phyloP scores from a whole-genome alignment of 2,797 vertebrate species.

The Agapornis canus region DNA sequence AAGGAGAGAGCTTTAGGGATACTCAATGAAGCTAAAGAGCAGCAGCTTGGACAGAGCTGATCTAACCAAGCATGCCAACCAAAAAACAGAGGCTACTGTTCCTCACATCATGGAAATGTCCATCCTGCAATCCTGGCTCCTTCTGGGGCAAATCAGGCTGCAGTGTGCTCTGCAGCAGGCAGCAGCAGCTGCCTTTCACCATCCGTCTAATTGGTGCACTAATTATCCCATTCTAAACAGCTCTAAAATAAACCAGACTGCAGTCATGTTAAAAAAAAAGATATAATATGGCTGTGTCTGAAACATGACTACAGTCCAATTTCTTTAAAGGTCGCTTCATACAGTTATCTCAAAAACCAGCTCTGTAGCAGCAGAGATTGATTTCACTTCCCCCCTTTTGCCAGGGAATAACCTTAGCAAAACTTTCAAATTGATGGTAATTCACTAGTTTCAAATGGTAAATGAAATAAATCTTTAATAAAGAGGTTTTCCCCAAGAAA shows the following conservation, averaged over 20 bases:
- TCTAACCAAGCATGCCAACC: not conserved
- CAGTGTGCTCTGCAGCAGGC: not conserved
- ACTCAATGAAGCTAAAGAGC: not conserved
- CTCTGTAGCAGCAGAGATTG: not conserved
- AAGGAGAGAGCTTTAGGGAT: not conserved
- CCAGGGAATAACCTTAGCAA: slow-evolving; percentile 28
- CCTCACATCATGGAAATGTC: accelerated
- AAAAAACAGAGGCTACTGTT: accelerated
- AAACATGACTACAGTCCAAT: slow-evolving; percentile 25
- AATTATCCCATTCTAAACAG: not conserved
- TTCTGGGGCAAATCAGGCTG: accelerated
- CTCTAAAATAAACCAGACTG: slow-evolving; percentile 4
- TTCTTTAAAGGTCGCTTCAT: slow-evolving; percentile 44
- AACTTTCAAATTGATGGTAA: slow-evolving; percentile 42
- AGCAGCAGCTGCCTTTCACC: not conserved
- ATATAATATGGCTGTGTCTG: not conserved
- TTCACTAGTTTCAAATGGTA: slow-evolving; percentile 40
- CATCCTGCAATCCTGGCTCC: not conserved
- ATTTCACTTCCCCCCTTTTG: slow-evolving; percentile 12
- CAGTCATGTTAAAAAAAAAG: not conserved
- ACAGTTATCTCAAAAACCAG: not conserved
- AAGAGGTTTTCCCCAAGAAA: slow-evolving; percentile 46
- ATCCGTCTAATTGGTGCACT: not conserved
- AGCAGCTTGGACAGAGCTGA: accelerated
- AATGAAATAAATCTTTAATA: slow-evolving; percentile 59